Conservation (phyloP, 2,888 invertebrate genomes). For the Frankliniella fusca region DNA sequence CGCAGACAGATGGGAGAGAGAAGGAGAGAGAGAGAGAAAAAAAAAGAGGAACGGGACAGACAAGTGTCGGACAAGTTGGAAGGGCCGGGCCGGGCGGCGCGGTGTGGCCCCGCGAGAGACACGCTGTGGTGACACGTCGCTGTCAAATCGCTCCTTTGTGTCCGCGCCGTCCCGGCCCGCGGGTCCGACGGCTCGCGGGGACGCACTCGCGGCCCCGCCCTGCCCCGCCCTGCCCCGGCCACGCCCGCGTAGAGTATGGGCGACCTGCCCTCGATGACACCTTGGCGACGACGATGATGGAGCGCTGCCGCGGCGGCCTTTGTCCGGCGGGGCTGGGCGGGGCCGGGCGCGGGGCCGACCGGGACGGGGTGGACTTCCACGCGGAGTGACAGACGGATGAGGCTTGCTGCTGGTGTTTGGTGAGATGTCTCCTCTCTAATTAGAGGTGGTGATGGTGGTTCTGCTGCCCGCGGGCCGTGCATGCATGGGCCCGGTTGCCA, state of each 20-base stretch:
- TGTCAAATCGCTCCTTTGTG: slow-evolving; percentile 23
- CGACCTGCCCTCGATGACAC: not conserved
- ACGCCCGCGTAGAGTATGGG: not conserved
- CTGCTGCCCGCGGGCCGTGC: no score
- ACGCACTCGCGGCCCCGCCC: not conserved
- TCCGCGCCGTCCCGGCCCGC: not conserved
- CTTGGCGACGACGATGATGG: not conserved
- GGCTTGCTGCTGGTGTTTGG: no score
- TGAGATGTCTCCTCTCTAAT: no score
- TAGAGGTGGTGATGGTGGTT: no score
- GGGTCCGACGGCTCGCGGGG: not conserved
- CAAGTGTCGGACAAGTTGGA: not conserved
- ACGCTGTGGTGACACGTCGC: slow-evolving; percentile 20
- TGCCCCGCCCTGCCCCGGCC: not conserved
- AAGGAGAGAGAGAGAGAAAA: not conserved
- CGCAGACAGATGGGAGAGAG: not conserved
- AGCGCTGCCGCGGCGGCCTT: not conserved
- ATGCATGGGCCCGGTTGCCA: no score
- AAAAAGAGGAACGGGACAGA: not conserved
- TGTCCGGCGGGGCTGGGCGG: no score
- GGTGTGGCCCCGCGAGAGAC: not conserved
- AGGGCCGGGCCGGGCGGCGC: not conserved
- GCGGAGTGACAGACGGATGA: no score
- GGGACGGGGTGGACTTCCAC: no score
- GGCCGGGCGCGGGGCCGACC: no score